Base-by-base conservation (phyloP, 2,797 vertebrate species). In the Agapornis canus region DNA sequence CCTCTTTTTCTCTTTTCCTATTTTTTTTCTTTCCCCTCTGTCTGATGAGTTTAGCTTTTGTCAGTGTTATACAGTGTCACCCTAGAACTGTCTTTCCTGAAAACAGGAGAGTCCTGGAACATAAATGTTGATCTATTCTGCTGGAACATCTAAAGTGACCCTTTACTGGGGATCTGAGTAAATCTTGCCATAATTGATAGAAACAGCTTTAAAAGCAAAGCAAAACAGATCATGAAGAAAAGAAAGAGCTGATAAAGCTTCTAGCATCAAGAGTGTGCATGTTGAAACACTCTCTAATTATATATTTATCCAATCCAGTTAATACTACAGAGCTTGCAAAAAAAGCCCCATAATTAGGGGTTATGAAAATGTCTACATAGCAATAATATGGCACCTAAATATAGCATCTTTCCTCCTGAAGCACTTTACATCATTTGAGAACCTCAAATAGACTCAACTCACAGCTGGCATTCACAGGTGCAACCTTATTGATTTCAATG, bases 261-360 rank as follows among this genome's bases (percentile, higher is more conserved):
- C 95, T 82, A 96, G 94, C 96, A 95, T 96, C 95, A 96, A 96
- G 94, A 97, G 95, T 68, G 92, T 97, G 95, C 96, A 94, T 95
- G 96, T 97, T 97, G 96, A 95, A 97, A 96, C 96, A 96, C 94
- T 96, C 94, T 96, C 96, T 97, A 97, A 97, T 97, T 96, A 97
- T 96, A 95, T 95, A 96, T 96, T 96, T 97, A 97, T 97, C 94
- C 93, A 97, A 96, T 94, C 92, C 95, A 93, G 93, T 96, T 97
- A 96, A 97, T 96, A 96, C 92, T 97, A 96, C 92, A 94, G 91
- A 96, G 95, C 95, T 96, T 96, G 94, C 84, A 96, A 96, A 95
- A 96, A 95, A 93, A 89, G 82, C 92, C 91, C 81, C 95, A 94
- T 96, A 97, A 97, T 96, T 97, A 97, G 90, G 73, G 95, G 94